Evolutionary conservation across 1,140 invertebrate species (phyloP).

Genomic region (Drosophila mauritiana): DNA sequence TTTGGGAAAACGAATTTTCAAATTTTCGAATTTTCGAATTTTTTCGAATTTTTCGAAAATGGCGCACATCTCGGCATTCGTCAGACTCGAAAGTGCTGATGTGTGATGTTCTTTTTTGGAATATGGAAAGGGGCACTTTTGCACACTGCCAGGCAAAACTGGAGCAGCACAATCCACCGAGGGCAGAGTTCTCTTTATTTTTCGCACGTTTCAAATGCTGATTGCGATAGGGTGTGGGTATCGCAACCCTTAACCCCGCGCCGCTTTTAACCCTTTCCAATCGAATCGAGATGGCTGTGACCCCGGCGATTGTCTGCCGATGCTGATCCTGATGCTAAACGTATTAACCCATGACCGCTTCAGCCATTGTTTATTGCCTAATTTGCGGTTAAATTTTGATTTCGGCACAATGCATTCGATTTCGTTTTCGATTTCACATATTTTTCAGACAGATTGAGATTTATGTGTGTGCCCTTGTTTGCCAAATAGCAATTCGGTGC

Average conservation of each 20-base stretch:
- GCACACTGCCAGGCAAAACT: constrained; percentile 4
- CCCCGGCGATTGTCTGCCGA: constrained; percentile 50
- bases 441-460: constrained; percentile 73
- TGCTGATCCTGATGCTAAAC: constrained; percentile 76
- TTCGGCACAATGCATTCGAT: constrained; percentile 57
- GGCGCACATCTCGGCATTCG: not conserved
- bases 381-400: constrained; percentile 76
- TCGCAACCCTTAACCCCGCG: constrained; percentile 56
- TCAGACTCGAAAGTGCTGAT: too few species aligned
- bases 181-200: constrained; percentile 12
- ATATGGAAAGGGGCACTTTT: constrained; percentile 6
- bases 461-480: constrained; percentile 63
- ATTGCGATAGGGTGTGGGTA: not conserved
- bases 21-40: too few species aligned
- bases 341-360: constrained; percentile 80
- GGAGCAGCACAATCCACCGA: constrained; percentile 1
- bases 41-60: not conserved
- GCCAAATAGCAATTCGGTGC: constrained; percentile 60
- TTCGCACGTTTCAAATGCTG: constrained; percentile 44
- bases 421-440: constrained; percentile 50
- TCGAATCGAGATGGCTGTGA: constrained; percentile 13
- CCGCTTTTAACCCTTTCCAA: constrained; percentile 31
- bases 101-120: not conserved
- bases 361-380: constrained; percentile 78
- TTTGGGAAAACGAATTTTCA: too few species aligned